phyloP scores from a whole-genome alignment of 1,140 invertebrate species.

The Habropoda laboriosa region DNA sequence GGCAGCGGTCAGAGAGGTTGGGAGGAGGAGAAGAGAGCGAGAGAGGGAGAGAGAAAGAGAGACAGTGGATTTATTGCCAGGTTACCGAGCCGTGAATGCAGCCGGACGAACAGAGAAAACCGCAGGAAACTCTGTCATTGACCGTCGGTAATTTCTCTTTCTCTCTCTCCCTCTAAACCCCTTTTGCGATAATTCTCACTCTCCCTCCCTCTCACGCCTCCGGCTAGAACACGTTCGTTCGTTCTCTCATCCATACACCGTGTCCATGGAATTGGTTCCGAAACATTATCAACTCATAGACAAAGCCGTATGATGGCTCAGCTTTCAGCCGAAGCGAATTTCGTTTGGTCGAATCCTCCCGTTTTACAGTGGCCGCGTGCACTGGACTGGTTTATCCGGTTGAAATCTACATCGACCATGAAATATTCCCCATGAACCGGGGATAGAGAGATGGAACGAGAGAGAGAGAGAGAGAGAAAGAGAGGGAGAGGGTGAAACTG shows the following conservation, averaged over 20 bases:
- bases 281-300: slow-evolving; percentile 65
- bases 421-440: slow-evolving; percentile 39
- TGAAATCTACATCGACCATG: slow-evolving; percentile 33
- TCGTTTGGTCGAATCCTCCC: slow-evolving; percentile 47
- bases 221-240: slow-evolving; percentile 3
- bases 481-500: background rate
- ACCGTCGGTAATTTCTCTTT: slow-evolving; percentile 68
- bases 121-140: slow-evolving; percentile 70
- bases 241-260: no score
- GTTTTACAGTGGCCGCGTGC: background rate
- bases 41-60: slow-evolving; percentile 7
- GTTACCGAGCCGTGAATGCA: slow-evolving; percentile 69
- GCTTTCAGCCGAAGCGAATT: slow-evolving; percentile 52
- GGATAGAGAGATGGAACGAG: no score
- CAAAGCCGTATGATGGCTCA: slow-evolving; percentile 60
- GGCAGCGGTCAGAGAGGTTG: no score
- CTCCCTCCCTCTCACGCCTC: background rate
- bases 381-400: slow-evolving; percentile 44
- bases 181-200: background rate
- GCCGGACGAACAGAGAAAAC: slow-evolving; percentile 70
- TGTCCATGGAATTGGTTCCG: slow-evolving; percentile 36
- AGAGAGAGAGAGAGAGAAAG: no score
- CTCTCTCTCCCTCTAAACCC: slow-evolving; percentile 2
- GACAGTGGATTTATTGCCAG: slow-evolving; percentile 67
- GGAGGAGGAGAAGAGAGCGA: slow-evolving; percentile 1